Evolutionary conservation across 2,797 vertebrate genomes (phyloP).

Genomic region (Myotis pilosus): DNA sequence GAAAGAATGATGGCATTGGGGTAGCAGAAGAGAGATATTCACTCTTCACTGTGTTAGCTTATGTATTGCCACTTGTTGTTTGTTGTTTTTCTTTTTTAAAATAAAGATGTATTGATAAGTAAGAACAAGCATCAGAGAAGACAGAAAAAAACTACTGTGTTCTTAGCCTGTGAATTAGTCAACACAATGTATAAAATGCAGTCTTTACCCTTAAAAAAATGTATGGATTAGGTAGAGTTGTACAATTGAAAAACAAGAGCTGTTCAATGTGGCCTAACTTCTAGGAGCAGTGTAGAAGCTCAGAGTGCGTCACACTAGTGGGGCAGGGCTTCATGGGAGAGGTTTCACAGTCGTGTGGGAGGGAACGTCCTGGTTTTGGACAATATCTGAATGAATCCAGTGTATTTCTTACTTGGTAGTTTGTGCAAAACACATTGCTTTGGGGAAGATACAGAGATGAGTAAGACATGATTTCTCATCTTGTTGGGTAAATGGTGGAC

Average conservation of each 20-base stretch:
- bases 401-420: background rate
- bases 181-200: background rate
- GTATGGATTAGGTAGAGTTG: background rate
- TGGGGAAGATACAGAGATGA: background rate
- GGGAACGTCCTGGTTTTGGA: background rate
- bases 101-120: background rate
- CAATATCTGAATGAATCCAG: background rate
- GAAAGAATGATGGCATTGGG: background rate
- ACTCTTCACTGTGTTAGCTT: background rate
- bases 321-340: background rate
- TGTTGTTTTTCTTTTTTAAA: background rate
- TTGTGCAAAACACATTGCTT: background rate
- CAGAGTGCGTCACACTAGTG: background rate
- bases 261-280: background rate
- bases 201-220: background rate
- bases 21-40: background rate
- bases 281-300: background rate
- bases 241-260: background rate
- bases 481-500: background rate
- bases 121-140: background rate
- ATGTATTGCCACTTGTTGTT: background rate
- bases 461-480: background rate
- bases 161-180: background rate
- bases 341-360: background rate
- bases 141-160: background rate